Conservation (phyloP, 2,888 invertebrate species). For the Oscheius sp. region DNA sequence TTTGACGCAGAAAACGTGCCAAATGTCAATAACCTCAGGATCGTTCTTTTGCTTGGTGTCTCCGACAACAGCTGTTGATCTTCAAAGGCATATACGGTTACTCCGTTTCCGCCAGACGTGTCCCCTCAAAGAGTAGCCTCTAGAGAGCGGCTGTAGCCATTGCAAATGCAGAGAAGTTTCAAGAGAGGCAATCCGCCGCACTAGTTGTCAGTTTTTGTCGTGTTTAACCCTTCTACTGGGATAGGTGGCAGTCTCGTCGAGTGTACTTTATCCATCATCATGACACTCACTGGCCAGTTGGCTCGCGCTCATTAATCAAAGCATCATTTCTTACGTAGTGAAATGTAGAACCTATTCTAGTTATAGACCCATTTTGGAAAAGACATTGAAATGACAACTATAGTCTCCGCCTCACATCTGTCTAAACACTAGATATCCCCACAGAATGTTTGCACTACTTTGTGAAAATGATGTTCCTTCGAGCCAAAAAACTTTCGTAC, state of each 20-base stretch:
- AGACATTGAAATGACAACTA: too few species aligned
- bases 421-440: not conserved
- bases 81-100: slow-evolving; percentile 31
- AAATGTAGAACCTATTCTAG: too few species aligned
- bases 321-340: not conserved
- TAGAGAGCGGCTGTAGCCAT: slow-evolving; percentile 6
- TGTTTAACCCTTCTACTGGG: slow-evolving; percentile 23
- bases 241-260: slow-evolving; percentile 14
- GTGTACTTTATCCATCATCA: slow-evolving; percentile 27
- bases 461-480: not conserved
- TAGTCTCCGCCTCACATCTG: too few species aligned
- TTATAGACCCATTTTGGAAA: too few species aligned
- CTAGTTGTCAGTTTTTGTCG: slow-evolving; percentile 3
- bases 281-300: slow-evolving; percentile 33
- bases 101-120: slow-evolving; percentile 8
- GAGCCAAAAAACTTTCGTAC: not conserved
- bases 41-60: slow-evolving; percentile 16
- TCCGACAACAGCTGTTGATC: slow-evolving; percentile 16
- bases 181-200: not conserved
- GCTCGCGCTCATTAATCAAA: slow-evolving; percentile 12
- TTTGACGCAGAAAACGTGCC: slow-evolving; percentile 29
- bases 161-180: slow-evolving; percentile 21
- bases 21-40: slow-evolving; percentile 23
- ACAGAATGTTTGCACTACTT: not conserved
- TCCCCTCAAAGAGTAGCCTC: slow-evolving; percentile 3